Evolutionary conservation across 2,888 invertebrate genomes (phyloP), one percentile per base, ranked within the genome.

Genomic region (Priapulus caudatus): DNA sequence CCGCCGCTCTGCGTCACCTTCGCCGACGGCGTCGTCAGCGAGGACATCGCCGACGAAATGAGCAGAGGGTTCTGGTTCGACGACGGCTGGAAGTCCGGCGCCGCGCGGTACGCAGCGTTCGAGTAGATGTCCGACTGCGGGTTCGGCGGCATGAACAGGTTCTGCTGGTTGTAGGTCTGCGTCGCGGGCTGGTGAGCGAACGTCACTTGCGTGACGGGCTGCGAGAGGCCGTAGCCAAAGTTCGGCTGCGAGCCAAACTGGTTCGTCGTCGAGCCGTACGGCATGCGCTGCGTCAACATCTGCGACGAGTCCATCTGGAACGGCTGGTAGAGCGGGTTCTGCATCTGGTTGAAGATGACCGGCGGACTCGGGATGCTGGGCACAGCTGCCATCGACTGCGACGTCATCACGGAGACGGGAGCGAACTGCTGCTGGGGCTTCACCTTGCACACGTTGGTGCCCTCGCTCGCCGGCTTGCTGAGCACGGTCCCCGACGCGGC

Each of bases 21-120:
- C 50, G 87, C 86, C 55, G 84, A 83, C 33, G 86, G 83, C 3
- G 88, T 86, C 87, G 89, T 89, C 61, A 89, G 76, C 71, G 87
- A 88, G 54, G 87, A 84, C 52, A 85, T 83, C 57, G 87, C 84
- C 43, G 87, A 86, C 60, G 89, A 89, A 50, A 72, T 71, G 63
- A 90, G 79, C 61, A 90, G 85, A 18, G 88, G 87, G 66, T 83
- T 87, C 48, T 86, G 87, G 70, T 84, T 88, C 67, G 80, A 86
- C 58, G 80, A 78, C 60, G 83, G 84, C 65, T 83, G 85, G 15
- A 83, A 82, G 16, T 58, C 57, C 3, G 61, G 58, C 55, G 64
- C 67, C 63, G 80, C 73, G 52, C 81, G 74, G 60, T 77, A 81
- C 63, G 79, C 80, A 15, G 78, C 78, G 61, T 78, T 79, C 20